Percentiles rank a stretch among this genome's conserved stretches.
phyloP scores from a whole-genome alignment of 2,888 invertebrate species.

The Caenorhabditis angaria region DNA sequence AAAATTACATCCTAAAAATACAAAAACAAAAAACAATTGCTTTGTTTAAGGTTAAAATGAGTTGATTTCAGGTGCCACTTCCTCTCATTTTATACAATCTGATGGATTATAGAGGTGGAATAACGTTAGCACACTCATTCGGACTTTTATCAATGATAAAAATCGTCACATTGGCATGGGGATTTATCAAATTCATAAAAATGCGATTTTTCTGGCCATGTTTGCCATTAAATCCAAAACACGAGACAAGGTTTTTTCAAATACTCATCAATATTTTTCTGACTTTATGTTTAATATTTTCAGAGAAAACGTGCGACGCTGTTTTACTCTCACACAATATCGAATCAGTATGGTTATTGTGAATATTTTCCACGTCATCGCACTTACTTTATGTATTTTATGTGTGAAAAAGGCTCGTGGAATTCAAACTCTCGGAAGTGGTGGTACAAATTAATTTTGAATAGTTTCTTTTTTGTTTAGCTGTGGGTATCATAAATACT shows the following conservation, averaged over 20 bases:
- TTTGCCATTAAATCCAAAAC: constrained; percentile 70
- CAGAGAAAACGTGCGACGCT: constrained; percentile 71
- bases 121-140: constrained; percentile 67
- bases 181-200: constrained; percentile 71
- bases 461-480: not conserved
- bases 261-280: not conserved
- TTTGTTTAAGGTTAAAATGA: not conserved
- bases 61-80: constrained; percentile 66
- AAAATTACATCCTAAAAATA: not conserved
- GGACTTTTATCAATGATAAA: constrained; percentile 69
- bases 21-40: not conserved
- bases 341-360: constrained; percentile 70
- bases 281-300: constrained; percentile 16
- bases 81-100: constrained; percentile 67
- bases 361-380: constrained; percentile 68
- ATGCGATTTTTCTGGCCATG: constrained; percentile 72
- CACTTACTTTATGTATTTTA: constrained; percentile 41
- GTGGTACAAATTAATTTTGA: not conserved
- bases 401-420: not conserved
- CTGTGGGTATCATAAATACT: not conserved
- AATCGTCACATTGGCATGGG: constrained; percentile 71
- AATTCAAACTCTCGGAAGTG: not conserved
- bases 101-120: constrained; percentile 70
- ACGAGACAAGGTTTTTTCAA: constrained; percentile 52
- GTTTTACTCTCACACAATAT: constrained; percentile 68